Percentiles rank a stretch among this genome's conserved stretches.
These are phyloP conservation scores for Seriola dumerili DNA, from an alignment of 2,113 vertebrate genomes.

Conservation along the genomic window DNA sequence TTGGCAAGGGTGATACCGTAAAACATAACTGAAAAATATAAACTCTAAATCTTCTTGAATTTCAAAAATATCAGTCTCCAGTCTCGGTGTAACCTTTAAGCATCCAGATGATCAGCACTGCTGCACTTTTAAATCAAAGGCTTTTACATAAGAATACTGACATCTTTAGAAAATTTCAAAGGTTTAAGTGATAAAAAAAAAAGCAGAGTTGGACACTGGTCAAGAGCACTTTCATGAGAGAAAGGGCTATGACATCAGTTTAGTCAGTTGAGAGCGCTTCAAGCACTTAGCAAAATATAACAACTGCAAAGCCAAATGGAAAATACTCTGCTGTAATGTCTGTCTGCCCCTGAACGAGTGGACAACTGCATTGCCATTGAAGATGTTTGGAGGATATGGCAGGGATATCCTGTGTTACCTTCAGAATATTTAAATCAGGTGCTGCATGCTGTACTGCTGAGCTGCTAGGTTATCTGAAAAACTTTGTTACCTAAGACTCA, in stretches of 20 bases:
- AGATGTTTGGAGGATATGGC: neutral
- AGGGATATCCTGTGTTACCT: neutral
- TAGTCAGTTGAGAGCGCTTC: slow-evolving; percentile 13
- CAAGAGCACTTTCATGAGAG: slow-evolving; percentile 20
- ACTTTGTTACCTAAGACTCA: neutral
- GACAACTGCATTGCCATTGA: neutral
- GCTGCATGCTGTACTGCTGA: neutral
- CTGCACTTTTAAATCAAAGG: slow-evolving; percentile 2
- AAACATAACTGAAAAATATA: neutral
- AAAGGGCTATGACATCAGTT: slow-evolving; percentile 5
- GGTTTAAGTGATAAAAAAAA: slow-evolving; percentile 29
- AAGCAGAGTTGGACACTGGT: slow-evolving; percentile 14
- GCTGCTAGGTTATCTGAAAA: neutral
- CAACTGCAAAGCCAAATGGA: slow-evolving; percentile 5
- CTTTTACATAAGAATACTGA: neutral
- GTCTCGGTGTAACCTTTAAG: neutral
- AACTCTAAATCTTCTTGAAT: neutral
- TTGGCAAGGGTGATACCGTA: neutral
- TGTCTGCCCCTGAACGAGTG: neutral
- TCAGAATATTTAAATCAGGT: neutral
- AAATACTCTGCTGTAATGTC: neutral
- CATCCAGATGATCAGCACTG: neutral
- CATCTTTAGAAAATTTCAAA: slow-evolving; percentile 1
- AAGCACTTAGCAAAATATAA: slow-evolving; percentile 36
- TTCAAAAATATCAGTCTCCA: neutral